Evolutionary conservation across 2,113 vertebrate genomes (phyloP).

Genomic region (Ariopsis seemanni): DNA sequence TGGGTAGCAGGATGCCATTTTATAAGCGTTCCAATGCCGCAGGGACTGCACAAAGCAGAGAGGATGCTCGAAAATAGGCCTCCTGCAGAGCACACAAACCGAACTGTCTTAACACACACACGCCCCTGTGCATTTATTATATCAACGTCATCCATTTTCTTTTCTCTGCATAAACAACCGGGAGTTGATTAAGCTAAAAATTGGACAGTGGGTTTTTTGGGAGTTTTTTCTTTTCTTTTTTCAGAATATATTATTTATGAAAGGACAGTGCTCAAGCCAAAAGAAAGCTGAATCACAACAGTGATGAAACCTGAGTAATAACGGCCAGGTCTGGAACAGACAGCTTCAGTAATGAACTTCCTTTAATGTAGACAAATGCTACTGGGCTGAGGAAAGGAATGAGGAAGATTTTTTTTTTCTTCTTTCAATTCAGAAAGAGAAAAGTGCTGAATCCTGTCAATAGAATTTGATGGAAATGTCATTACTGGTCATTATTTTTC

Average conservation of each 20-base stretch:
- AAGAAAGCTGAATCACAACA: conserved; percentile 12
- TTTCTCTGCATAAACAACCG: not conserved
- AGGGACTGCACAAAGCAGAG: conserved; percentile 20
- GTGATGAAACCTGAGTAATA: conserved; percentile 27
- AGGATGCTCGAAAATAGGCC: conserved; percentile 10
- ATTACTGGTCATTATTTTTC: not conserved
- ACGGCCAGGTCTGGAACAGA: conserved; percentile 21
- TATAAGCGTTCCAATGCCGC: conserved; percentile 8
- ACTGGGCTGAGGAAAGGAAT: not conserved
- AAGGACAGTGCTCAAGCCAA: not conserved
- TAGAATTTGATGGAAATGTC: not conserved
- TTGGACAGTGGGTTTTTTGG: not conserved
- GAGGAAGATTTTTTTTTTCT: not conserved
- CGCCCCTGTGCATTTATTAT: conserved; percentile 12
- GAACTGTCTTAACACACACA: not conserved
- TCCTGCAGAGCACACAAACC: not conserved
- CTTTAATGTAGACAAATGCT: conserved; percentile 31
- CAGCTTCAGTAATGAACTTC: conserved; percentile 42
- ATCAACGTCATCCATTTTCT: not conserved
- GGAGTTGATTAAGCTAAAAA: not conserved
- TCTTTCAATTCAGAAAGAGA: not conserved
- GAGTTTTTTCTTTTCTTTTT: not conserved
- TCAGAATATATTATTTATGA: conserved; percentile 29
- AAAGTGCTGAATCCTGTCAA: not conserved
- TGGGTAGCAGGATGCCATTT: conserved; percentile 12